Evolutionary conservation across 2,797 vertebrate species (phyloP), one percentile per base, ranked within the genome.

Genomic region (Hephaestus fuliginosus): DNA sequence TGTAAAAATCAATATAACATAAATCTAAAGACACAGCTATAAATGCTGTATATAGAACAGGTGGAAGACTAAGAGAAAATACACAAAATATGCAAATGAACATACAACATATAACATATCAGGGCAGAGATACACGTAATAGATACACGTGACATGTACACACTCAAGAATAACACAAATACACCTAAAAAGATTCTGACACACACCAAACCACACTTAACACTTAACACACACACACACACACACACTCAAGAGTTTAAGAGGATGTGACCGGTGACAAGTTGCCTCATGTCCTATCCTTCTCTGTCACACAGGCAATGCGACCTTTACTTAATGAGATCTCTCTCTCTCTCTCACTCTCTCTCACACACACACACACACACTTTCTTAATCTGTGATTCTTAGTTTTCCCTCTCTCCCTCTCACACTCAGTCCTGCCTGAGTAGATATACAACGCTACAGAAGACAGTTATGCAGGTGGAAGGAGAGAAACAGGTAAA

Each of bases 241-340:
- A 78, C 70, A 74, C 70, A 76, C 18, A 63, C 62, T 22, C 20
- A 57, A 62, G 18, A 72, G 46, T 74, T 85, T 67, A 78, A 77
- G 48, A 5, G 18, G 77, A 77, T 44, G 82, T 90, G 76, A 90
- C 67, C 52, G 10, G 44, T 74, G 73, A 84, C 81, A 86, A 63
- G 73, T 62, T 72, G 39, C 62, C 71, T 58, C 67, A 74, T 74
- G 61, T 57, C 58, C 74, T n/a, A 70, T 81, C 51, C n/a, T 49
- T 74, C 74, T 81, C 72, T 76, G 63, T 56, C 52, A 65, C 65
- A 82, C 73, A 52, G 15, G 12, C 72, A 58, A 25, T 48, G 58
- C 88, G 89, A 91, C 88, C 88, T 90, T 91, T 88, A 78, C n/a
- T 71, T 89, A 89, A 92, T 83, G 85, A 91, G 76, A 81, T 70